Evolutionary conservation across 1,140 invertebrate species (phyloP).

Genomic region (Meloidogyne floridensis): DNA sequence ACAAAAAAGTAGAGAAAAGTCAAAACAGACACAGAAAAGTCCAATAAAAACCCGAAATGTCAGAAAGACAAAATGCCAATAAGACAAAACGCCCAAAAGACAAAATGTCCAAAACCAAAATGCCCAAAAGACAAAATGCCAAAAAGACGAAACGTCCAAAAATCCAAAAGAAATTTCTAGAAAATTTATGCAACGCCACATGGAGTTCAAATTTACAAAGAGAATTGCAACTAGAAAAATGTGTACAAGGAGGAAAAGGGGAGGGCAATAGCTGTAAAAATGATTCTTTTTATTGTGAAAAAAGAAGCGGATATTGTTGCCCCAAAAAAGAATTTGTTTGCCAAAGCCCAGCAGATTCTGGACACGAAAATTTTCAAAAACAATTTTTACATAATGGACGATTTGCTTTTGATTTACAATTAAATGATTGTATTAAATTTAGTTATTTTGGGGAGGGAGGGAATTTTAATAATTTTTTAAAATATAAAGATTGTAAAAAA

Average conservation of each 20-base stretch:
- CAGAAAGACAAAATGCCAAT: not conserved
- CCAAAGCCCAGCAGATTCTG: not conserved
- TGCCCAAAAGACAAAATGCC: not conserved
- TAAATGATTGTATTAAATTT: conserved; percentile 7
- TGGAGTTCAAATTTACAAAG: not conserved
- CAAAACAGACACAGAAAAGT: too few relatives aligned
- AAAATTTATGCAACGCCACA: not conserved
- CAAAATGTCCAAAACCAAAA: conserved; percentile 11
- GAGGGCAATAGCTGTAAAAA: not conserved
- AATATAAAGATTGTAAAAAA: not conserved
- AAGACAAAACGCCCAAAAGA: not conserved
- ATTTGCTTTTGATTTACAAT: not conserved
- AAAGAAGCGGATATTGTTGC: not conserved
- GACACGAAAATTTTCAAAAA: not conserved
- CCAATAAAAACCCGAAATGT: too few relatives aligned
- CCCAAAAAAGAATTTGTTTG: not conserved
- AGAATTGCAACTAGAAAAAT: not conserved
- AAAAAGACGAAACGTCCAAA: not conserved
- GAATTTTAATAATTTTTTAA: conserved; percentile 10
- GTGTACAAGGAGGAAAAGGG: not conserved
- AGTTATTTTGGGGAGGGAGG: not conserved
- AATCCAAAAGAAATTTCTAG: not conserved
- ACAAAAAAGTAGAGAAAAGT: too few relatives aligned
- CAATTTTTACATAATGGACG: conserved; percentile 4
- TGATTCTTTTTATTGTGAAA: not conserved